Evolutionary conservation across 1,140 invertebrate genomes (phyloP).

Genomic region (Monochamus saltuarius): DNA sequence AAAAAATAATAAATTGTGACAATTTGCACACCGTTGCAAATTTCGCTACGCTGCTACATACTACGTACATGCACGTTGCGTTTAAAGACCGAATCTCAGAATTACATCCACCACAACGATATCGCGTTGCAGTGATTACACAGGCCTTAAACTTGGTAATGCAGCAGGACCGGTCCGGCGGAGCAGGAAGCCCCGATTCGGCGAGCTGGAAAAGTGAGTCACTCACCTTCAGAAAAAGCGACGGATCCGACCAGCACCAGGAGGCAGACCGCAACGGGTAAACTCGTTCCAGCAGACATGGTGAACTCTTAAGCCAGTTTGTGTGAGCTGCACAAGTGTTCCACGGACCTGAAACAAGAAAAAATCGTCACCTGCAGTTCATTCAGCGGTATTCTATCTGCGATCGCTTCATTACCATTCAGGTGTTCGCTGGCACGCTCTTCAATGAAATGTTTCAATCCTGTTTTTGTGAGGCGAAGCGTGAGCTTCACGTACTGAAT

Average conservation of each 20-base stretch:
- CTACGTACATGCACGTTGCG: too few species aligned
- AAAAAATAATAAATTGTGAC: too few species aligned
- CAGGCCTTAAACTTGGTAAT: not conserved
- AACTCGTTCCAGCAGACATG: slow-evolving; percentile 31
- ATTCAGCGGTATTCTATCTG: too few species aligned
- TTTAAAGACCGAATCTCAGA: too few species aligned
- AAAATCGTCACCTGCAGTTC: not conserved
- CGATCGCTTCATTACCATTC: too few species aligned
- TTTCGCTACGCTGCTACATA: too few species aligned
- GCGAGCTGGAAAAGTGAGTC: slow-evolving; percentile 3
- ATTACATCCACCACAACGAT: not conserved
- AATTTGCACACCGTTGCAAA: too few species aligned
- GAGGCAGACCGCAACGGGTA: slow-evolving; percentile 29
- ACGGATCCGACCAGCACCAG: slow-evolving; percentile 23
- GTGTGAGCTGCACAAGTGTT: slow-evolving; percentile 12
- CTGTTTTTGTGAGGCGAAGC: too few species aligned
- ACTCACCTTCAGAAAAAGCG: slow-evolving; percentile 32
- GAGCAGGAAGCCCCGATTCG: not conserved
- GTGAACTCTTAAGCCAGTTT: slow-evolving; percentile 11
- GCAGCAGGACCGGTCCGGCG: not conserved
- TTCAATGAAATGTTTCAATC: too few species aligned
- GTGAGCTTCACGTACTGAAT: too few species aligned
- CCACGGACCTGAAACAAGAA: slow-evolving; percentile 16
- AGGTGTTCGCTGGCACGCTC: too few species aligned
- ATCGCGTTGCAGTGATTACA: not conserved